Percentiles rank a stretch among this genome's conserved stretches.
Conservation (phyloP, 1,140 invertebrate genomes). For the Parapsyche elsis region DNA sequence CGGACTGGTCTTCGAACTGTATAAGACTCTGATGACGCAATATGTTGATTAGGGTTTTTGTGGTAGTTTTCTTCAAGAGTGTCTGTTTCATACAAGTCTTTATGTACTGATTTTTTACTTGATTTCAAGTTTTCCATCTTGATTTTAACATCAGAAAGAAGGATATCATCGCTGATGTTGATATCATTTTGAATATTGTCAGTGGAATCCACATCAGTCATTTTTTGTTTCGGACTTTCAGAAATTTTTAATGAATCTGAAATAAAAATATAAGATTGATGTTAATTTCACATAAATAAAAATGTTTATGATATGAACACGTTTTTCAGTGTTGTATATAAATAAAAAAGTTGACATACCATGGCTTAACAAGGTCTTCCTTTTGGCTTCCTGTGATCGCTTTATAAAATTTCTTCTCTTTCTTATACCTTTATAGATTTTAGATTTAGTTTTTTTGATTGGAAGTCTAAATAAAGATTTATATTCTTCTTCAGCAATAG, state of each 20-base stretch:
- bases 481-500: background rate
- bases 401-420: constrained; percentile 4
- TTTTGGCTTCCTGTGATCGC: constrained; percentile 14
- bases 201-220: background rate
- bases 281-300: background rate
- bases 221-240: background rate
- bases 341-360: too few species aligned
- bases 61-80: background rate
- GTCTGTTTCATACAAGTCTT: background rate
- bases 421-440: constrained; percentile 9
- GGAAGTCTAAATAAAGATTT: background rate
- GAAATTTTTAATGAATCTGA: background rate
- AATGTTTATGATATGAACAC: background rate
- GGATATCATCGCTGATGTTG: background rate
- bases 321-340: background rate
- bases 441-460: constrained; percentile 4
- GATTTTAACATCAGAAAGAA: background rate
- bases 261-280: background rate
- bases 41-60: constrained; percentile 40
- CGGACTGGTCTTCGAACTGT: constrained; percentile 68
- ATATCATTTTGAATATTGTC: background rate
- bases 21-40: constrained; percentile 51
- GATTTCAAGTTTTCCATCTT: background rate
- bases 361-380: background rate
- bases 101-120: background rate